A percentile compares a stretch with the other conserved stretches of the same genome.
These are phyloP conservation scores for Agonum fuliginosum DNA, from an alignment of 2,888 invertebrate species.

Conservation along the genomic window DNA sequence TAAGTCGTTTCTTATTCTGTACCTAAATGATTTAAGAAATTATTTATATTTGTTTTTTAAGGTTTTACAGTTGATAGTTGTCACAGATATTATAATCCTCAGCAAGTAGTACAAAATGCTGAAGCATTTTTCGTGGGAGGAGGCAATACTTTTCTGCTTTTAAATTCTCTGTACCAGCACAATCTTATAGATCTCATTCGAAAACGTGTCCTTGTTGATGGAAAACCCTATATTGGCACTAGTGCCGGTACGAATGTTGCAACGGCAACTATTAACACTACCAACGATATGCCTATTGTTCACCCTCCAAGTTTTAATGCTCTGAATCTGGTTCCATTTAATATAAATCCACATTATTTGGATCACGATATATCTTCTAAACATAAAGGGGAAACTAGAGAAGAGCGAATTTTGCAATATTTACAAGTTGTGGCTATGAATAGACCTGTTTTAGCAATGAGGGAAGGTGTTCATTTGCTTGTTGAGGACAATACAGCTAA, in stretches of 20 bases:
- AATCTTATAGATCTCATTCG: conserved; percentile 79
- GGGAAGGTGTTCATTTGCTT: conserved; percentile 82
- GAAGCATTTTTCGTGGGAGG: conserved; percentile 87
- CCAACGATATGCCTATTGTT: conserved; percentile 93
- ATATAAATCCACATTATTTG: conserved; percentile 90
- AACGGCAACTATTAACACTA: conserved; percentile 85
- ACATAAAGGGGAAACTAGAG: conserved; percentile 88
- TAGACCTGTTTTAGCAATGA: conserved; percentile 80
- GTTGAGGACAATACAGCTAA: conserved; percentile 77
- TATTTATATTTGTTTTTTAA: conserved; percentile 63
- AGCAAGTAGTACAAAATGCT: conserved; percentile 76
- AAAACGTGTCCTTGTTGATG: conserved; percentile 78
- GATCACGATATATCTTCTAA: conserved; percentile 78
- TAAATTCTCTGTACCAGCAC: conserved; percentile 82
- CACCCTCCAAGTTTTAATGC: conserved; percentile 85
- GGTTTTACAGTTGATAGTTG: conserved; percentile 80
- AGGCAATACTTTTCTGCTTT: conserved; percentile 86
- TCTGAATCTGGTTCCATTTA: conserved; percentile 84
- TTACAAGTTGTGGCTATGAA: conserved; percentile 75
- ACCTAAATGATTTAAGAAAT: background rate
- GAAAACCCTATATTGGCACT: conserved; percentile 84
- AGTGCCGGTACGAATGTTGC: conserved; percentile 91
- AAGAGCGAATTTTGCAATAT: conserved; percentile 83
- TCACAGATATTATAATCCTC: conserved; percentile 77
- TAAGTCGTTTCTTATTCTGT: conserved; percentile 63